Base-by-base conservation (phyloP, 2,888 invertebrate genomes). In the Conchocele bisecta region DNA sequence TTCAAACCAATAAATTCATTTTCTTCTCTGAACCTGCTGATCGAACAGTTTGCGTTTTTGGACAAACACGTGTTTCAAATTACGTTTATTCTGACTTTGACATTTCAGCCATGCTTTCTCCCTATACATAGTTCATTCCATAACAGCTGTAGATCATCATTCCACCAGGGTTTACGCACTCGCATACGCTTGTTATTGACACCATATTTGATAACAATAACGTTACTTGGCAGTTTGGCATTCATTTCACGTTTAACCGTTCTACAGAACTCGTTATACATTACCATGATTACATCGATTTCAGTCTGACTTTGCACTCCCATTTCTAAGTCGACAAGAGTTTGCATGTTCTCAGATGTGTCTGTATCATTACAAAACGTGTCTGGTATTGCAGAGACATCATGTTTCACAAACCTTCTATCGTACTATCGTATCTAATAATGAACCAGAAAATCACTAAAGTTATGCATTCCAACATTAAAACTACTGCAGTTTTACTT, bases 181-280 rank as follows among this genome's bases (percentile, higher is more conserved):
- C 46, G 13, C 9, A 17, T 7, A 28, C 46, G 31, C 11, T 46
- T 46, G 22, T 58, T 58, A 31, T 13, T 29, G 13, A 20, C 4
- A 17, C 46, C 46, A 15, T 42, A 46, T 22, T 46, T 29, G 22
- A 58, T 15, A 13, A 31, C n/a, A n/a, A 24, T 22, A n/a, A n/a
- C n/a, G 44, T 58, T 58, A 20, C 42, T 9, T 17, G 54, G 54
- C 20, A 54, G 22, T 54, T 54, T 54, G 11, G 17, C 13, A 11
- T 33, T 13, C 46, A 58, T 58, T 58, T 58, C 44, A 13, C 9
- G 20, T 58, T 44, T 46, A 58, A 58, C 33, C 15, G 48, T 24
- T 13, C 33, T 33, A 46, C 58, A 58, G n/a, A n/a, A n/a, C n/a
- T n/a, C n/a, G n/a, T n/a, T n/a, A n/a, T n/a, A n/a, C n/a, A n/a